These are phyloP conservation scores for Ptilodon capucinus DNA, from an alignment of 2,888 invertebrate genomes.

Conservation along the genomic window DNA sequence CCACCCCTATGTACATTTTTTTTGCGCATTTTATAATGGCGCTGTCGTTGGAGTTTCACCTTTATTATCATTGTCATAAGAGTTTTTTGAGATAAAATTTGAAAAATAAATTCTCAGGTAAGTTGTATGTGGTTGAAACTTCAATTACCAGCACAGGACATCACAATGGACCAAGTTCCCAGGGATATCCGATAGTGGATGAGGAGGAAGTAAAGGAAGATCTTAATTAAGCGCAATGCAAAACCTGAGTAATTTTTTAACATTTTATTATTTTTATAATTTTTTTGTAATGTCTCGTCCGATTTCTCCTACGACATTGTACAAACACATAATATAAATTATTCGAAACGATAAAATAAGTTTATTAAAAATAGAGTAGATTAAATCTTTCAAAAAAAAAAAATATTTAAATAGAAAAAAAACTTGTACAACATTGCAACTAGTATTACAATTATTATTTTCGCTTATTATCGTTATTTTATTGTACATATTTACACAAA, in stretches of 20 bases:
- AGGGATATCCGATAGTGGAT: constrained; percentile 59
- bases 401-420: constrained; percentile 77
- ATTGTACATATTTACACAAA: constrained; percentile 80
- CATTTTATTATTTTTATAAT: constrained; percentile 77
- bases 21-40: constrained; percentile 31
- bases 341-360: constrained; percentile 81
- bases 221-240: constrained; percentile 58
- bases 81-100: constrained; percentile 11
- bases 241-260: constrained; percentile 73
- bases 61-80: constrained; percentile 9
- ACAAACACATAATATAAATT: constrained; percentile 81
- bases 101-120: constrained; percentile 10
- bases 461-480: constrained; percentile 71
- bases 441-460: constrained; percentile 73
- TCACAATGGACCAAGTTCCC: constrained; percentile 58
- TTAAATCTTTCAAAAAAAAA: constrained; percentile 76
- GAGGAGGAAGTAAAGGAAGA: constrained; percentile 48
- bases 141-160: constrained; percentile 58
- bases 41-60: constrained; percentile 55
- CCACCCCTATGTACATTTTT: constrained; percentile 67
- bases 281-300: constrained; percentile 75
- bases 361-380: constrained; percentile 80
- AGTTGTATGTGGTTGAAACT: constrained; percentile 41
- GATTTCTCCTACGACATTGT: constrained; percentile 76
- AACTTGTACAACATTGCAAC: constrained; percentile 81